Base-by-base conservation (phyloP, 2,888 invertebrate genomes). In the Oscheius sp. region DNA sequence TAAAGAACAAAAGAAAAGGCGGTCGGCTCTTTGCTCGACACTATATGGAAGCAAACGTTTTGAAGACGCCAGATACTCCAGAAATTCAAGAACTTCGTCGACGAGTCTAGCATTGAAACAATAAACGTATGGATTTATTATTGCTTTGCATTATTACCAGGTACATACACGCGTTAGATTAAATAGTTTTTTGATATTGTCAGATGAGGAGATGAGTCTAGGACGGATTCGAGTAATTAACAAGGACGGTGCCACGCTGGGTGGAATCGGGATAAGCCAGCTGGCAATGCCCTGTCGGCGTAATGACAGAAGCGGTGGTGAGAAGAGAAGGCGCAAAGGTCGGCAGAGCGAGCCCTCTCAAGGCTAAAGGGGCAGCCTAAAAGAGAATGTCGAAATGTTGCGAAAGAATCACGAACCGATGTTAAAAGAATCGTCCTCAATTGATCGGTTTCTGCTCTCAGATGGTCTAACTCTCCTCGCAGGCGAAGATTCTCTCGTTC, bases 401-500 rank as follows among this genome's bases (percentile, higher is more conserved):
- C n/a, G 17, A 42, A 48, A 48, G 23, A 64, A 27, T n/a, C 17
- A 39, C 69, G 39, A 1, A 73, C 72, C 31, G 74, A 55, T 10
- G 73, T 70, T 20, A 77, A 33, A 17, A 77, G 73, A 58, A 77
- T 52, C 1, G 72, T 57, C 58, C 75, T 63, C 42, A 77, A 39
- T 46, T 73, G 71, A 48, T 77, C 77, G 15, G 78, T 78, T 61
- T 78, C 78, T 2, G 69, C 73, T 63, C 78, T 55, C 15, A 78
- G 53, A 48, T 73, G 65, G 25, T 78, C 75, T 31, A 78, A 42
- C 55, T 78, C 76, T 6, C 70, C 69, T 0, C 78, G 70, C 8
- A 86, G 71, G 3, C 92, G 91, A 25, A 92, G 89, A 87, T 93
- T 92, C 88, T 95, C 93, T 80, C 92, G 92, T 87, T 95, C 94